phyloP scores from a whole-genome alignment of 1,140 invertebrate genomes.

The Drosophila nikananu region DNA sequence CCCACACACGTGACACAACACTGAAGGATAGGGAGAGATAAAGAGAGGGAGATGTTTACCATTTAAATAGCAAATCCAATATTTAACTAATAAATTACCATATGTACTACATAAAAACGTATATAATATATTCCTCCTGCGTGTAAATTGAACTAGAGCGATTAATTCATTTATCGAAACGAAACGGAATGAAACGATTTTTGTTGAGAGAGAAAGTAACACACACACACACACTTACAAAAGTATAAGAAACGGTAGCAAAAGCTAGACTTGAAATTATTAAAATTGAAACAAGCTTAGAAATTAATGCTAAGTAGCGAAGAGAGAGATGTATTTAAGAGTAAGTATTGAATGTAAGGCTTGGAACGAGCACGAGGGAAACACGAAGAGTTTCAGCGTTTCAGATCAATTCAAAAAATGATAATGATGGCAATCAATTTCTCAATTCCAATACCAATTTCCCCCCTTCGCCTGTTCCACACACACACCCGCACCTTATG shows the following conservation, averaged over 20 bases:
- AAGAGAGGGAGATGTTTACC: slow-evolving; percentile 28
- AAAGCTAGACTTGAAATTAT: slow-evolving; percentile 20
- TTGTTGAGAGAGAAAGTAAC: slow-evolving; percentile 1
- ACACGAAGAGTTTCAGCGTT: slow-evolving; percentile 31
- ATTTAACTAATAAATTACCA: slow-evolving; percentile 44
- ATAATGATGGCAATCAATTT: slow-evolving; percentile 62
- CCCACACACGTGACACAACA: slow-evolving; percentile 6
- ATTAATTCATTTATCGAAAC: slow-evolving; percentile 28
- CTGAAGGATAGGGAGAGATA: background rate
- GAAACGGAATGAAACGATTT: slow-evolving; percentile 14
- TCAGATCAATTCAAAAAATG: slow-evolving; percentile 50
- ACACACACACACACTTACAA: background rate
- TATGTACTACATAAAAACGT: slow-evolving; percentile 38
- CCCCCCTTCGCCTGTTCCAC: slow-evolving; percentile 11
- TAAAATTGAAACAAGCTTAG: slow-evolving; percentile 16
- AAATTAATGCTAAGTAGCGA: slow-evolving; percentile 12
- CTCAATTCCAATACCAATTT: slow-evolving; percentile 27
- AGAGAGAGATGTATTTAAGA: slow-evolving; percentile 44
- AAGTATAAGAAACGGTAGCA: slow-evolving; percentile 7
- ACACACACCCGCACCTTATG: background rate
- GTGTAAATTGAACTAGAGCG: slow-evolving; percentile 36
- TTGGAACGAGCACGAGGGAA: slow-evolving; percentile 39
- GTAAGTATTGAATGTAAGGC: slow-evolving; percentile 52
- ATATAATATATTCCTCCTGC: slow-evolving; percentile 36
- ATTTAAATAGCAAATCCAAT: slow-evolving; percentile 71